Base-by-base conservation (phyloP, 2,113 vertebrate genomes). In the Gila orcuttii region DNA sequence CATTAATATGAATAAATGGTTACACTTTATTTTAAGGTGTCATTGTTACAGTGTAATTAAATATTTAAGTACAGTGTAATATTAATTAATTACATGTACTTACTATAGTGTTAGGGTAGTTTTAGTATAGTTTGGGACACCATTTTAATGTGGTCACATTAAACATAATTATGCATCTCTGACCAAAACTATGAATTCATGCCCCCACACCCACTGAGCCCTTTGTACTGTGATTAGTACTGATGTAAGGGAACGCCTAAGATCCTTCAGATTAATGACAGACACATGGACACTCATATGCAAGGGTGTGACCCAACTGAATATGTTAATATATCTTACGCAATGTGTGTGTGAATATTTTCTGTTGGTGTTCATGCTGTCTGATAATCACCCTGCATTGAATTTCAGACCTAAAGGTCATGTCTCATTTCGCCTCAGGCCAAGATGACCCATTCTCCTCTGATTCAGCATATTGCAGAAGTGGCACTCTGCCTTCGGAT, bases 401-500 rank as follows among this genome's bases (percentile, higher is more conserved):
- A 78, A 79, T 92, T 92, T 92, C 91, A 92, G 77, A 78, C 88
- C 79, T 71, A 81, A 82, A 85, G 85, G 33, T 87, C 85, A 80
- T 89, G 73, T 83, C 76, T 42, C 86, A 90, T 91, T 89, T 85
- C 81, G 15, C 42, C 86, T 7, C 79, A 60, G 59, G 87, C 79
- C 82, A 82, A 82, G 73, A 45, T 55, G 31, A 81, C 83, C 78
- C 82, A 83, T 25, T 15, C 39, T 1, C 60, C 39, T 69, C 33
- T 78, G 64, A 76, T 83, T 83, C 79, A 81, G 25, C 74, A 74
- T 82, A 87, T 69, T 47, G 21, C 36, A 69, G 57, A 78, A 75
- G n/a, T 36, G 71, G 47, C 36, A 31, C 33, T 45, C 57, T 8
- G 7, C 4, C 57, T 28, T 79, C 6, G 23, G 21, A 73, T 57